These are phyloP conservation scores for Vanessa atalanta DNA, from an alignment of 1,140 invertebrate species.

Conservation along the genomic window DNA sequence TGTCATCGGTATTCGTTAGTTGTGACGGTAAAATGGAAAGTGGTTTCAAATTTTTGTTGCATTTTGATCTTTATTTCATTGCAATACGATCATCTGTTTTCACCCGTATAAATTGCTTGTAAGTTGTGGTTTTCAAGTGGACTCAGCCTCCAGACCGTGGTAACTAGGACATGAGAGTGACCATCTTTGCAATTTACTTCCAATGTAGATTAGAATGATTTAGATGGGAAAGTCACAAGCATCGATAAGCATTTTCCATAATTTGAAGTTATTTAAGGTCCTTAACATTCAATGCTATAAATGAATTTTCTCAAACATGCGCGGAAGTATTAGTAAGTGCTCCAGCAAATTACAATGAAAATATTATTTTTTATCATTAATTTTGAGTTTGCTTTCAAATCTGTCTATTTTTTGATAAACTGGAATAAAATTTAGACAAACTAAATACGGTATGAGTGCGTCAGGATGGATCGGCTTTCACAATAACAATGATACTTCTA, in stretches of 20 bases:
- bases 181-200: conserved; percentile 36
- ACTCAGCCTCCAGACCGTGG: conserved; percentile 31
- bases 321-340: not conserved
- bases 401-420: too few relatives aligned
- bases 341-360: too few relatives aligned
- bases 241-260: conserved; percentile 22
- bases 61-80: not conserved
- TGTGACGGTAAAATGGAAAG: conserved; percentile 29
- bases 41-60: not conserved
- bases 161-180: conserved; percentile 42
- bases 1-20: conserved; percentile 39
- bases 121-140: conserved; percentile 12
- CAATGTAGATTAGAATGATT: conserved; percentile 34
- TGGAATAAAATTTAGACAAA: too few relatives aligned
- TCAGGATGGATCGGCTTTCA: too few relatives aligned
- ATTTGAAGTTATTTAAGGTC: not conserved
- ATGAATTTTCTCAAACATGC: not conserved
- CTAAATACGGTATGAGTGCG: too few relatives aligned
- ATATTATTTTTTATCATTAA: too few relatives aligned
- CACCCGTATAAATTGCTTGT: not conserved
- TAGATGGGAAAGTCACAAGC: conserved; percentile 16
- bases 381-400: too few relatives aligned
- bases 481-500: too few relatives aligned
- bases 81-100: conserved; percentile 1
- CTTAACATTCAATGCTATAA: not conserved